Percentiles rank a stretch among this genome's conserved stretches.
These are phyloP conservation scores for Cliona cf. orientalis DNA, from an alignment of 37 sponge, comb jelly and placozoan species.

Conservation along the genomic window DNA sequence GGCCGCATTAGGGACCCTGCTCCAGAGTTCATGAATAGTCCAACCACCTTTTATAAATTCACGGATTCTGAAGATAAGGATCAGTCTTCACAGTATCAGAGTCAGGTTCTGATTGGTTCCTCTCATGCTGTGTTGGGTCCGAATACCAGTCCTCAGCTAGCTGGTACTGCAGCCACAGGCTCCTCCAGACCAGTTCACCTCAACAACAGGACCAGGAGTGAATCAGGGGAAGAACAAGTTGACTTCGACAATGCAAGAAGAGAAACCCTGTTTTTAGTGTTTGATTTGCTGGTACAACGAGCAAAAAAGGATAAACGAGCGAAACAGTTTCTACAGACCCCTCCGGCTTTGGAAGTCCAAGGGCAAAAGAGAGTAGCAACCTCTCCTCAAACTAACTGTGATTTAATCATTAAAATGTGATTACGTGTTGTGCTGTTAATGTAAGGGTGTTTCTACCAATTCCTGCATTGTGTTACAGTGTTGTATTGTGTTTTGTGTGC, in stretches of 20 bases:
- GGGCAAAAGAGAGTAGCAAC: background rate
- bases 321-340: conserved; percentile 50
- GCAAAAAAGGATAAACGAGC: conserved; percentile 36
- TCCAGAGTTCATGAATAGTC: background rate
- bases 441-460: too few species aligned
- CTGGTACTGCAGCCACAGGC: background rate
- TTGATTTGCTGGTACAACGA: conserved; percentile 54
- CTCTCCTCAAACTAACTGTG: background rate
- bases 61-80: conserved; percentile 47
- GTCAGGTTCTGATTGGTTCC: conserved; percentile 41
- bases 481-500: too few species aligned
- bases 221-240: background rate
- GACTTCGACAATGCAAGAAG: conserved; percentile 39
- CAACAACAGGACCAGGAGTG: background rate
- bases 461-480: too few species aligned
- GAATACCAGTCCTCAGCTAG: conserved; percentile 2
- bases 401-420: conserved; percentile 58
- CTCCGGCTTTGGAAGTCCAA: background rate
- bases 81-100: conserved; percentile 13
- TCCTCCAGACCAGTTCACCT: background rate
- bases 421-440: background rate
- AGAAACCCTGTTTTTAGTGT: conserved; percentile 45
- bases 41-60: conserved; percentile 44
- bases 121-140: background rate
- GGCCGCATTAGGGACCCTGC: too few species aligned